Conservation (phyloP, 2,797 vertebrate genomes). For the Labeo calbasu region DNA sequence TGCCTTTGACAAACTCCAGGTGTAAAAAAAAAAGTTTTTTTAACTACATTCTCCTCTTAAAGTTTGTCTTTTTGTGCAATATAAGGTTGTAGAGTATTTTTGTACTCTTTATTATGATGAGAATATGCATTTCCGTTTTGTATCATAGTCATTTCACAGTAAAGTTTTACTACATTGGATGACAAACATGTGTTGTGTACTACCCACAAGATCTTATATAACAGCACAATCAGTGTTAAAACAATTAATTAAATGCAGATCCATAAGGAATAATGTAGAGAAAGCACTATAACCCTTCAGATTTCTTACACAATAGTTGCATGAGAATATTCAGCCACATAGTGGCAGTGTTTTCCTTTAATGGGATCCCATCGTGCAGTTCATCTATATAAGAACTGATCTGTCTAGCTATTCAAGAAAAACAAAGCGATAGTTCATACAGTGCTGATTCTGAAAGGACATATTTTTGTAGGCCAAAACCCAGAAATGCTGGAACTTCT, state of each 20-base stretch:
- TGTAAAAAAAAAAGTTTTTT: background rate
- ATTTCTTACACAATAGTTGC: background rate
- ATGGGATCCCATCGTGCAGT: background rate
- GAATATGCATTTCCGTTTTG: background rate
- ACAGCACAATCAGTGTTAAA: background rate
- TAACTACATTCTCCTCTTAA: background rate
- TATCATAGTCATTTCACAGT: background rate
- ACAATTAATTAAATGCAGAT: background rate
- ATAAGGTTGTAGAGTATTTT: background rate
- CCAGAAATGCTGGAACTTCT: background rate
- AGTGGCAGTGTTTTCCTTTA: conserved; percentile 31
- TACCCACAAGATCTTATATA: background rate
- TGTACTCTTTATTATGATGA: background rate
- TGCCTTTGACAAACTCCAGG: background rate
- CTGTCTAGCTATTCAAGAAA: background rate
- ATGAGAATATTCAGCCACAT: conserved; percentile 1
- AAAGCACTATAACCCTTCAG: background rate
- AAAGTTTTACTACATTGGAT: background rate
- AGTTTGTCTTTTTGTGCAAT: conserved; percentile 11
- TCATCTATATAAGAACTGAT: background rate
- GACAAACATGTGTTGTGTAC: background rate
- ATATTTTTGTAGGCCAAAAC: background rate
- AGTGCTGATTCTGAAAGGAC: background rate
- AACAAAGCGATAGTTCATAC: background rate
- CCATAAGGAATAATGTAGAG: background rate